Percentiles rank a stretch among this genome's conserved stretches.
Evolutionary conservation across 2,113 vertebrate species (phyloP).

Genomic region (Tautogolabrus adspersus): DNA sequence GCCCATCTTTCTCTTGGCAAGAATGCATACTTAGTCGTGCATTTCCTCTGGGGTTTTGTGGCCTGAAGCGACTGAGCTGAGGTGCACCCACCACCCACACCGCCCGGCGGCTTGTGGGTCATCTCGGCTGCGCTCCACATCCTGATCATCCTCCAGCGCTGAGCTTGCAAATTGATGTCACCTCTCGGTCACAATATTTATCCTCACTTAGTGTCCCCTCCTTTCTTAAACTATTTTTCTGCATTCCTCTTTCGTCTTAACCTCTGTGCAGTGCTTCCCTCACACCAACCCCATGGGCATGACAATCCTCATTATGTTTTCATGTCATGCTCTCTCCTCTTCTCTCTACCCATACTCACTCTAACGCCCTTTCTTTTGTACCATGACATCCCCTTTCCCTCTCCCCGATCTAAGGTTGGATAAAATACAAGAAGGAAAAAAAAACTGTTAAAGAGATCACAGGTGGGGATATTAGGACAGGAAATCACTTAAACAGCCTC

Average conservation of each 20-base stretch:
- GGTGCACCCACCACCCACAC: conserved; percentile 33
- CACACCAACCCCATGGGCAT: conserved; percentile 62
- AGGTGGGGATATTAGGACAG: conserved; percentile 7
- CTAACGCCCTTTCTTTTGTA: conserved; percentile 52
- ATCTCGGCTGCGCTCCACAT: conserved; percentile 40
- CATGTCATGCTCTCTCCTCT: conserved; percentile 63
- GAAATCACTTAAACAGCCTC: conserved; percentile 26
- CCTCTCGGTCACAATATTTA: conserved; percentile 46
- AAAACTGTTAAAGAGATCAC: not conserved
- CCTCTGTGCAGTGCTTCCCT: conserved; percentile 46
- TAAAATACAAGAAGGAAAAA: not conserved
- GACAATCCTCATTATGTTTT: conserved; percentile 75
- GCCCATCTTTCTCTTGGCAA: conserved; percentile 40
- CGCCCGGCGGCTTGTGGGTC: conserved; percentile 42
- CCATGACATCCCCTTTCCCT: conserved; percentile 26
- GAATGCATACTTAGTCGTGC: conserved; percentile 23
- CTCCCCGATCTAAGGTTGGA: conserved; percentile 23
- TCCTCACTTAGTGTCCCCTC: conserved; percentile 3
- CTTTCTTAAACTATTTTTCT: conserved; percentile 37
- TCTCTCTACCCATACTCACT: conserved; percentile 11
- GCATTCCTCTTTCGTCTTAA: conserved; percentile 51
- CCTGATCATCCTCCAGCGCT: conserved; percentile 35
- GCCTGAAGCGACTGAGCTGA: conserved; percentile 59
- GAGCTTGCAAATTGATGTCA: conserved; percentile 60
- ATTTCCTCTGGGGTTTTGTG: conserved; percentile 43